phyloP scores from a whole-genome alignment of 2,797 vertebrate species.

The Sebastes diaconus region DNA sequence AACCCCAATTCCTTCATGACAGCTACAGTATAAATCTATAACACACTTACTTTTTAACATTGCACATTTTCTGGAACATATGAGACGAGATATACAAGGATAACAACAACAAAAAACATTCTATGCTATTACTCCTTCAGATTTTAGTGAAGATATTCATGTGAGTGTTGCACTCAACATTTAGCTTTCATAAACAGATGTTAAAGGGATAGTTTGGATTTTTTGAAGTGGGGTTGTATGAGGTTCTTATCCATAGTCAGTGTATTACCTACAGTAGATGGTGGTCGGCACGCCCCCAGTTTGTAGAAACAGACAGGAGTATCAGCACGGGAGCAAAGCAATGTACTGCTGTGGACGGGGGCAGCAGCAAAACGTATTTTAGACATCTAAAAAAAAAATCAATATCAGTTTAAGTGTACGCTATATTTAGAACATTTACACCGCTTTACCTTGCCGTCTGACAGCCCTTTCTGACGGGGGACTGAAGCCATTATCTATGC shows the following conservation, averaged over 20 bases:
- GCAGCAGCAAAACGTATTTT: background rate
- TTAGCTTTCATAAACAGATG: background rate
- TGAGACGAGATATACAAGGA: background rate
- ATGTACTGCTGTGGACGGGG: background rate
- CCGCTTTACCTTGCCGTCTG: too few relatives aligned
- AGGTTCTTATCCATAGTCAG: background rate
- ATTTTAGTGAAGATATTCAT: background rate
- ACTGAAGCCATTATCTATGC: too few relatives aligned
- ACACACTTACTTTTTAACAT: background rate
- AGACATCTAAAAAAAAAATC: background rate
- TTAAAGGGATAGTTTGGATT: too few relatives aligned
- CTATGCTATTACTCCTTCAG: background rate
- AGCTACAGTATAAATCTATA: conserved; percentile 65
- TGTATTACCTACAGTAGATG: background rate
- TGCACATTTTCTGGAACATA: background rate
- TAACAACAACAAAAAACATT: background rate
- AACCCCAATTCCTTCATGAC: conserved; percentile 65
- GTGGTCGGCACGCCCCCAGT: background rate
- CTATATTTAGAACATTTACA: background rate
- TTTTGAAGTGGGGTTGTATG: background rate
- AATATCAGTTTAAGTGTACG: background rate
- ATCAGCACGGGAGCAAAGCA: background rate
- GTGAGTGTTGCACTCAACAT: background rate
- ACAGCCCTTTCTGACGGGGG: too few relatives aligned
- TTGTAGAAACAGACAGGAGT: background rate